These are phyloP conservation scores for Linepithema humile DNA, from an alignment of 1,140 invertebrate genomes.

Conservation along the genomic window DNA sequence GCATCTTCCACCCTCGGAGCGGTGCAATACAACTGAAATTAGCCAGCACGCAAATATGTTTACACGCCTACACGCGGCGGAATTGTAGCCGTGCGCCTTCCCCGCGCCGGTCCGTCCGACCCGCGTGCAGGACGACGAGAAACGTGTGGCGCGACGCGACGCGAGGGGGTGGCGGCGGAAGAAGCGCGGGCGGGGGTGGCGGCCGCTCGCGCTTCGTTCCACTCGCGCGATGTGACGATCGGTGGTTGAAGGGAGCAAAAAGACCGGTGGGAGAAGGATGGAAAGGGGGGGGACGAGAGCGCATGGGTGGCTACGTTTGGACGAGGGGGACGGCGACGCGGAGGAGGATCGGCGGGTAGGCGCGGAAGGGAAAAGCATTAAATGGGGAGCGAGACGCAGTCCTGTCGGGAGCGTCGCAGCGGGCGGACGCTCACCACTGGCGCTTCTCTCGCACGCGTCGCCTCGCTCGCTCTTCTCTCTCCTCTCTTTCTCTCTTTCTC, in stretches of 20 bases:
- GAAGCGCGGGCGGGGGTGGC: neutral
- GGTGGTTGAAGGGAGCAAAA: too few species aligned
- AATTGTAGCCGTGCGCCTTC: slow-evolving; percentile 18
- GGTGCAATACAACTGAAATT: slow-evolving; percentile 52
- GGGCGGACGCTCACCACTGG: slow-evolving; percentile 78
- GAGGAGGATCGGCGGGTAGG: slow-evolving; percentile 44
- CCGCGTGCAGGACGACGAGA: slow-evolving; percentile 25
- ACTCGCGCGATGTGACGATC: slow-evolving; percentile 40
- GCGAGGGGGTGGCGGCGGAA: neutral
- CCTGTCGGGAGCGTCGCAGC: slow-evolving; percentile 82
- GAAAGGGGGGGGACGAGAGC: slow-evolving; percentile 20
- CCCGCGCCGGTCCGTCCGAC: too few species aligned
- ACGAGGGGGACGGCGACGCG: slow-evolving; percentile 57
- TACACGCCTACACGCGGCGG: slow-evolving; percentile 50
- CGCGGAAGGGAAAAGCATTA: slow-evolving; percentile 72
- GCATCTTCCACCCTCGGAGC: neutral
- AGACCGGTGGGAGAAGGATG: slow-evolving; percentile 20
- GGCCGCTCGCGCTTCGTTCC: slow-evolving; percentile 41
- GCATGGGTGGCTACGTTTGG: slow-evolving; percentile 58
- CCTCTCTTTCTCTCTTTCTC: slow-evolving; percentile 21
- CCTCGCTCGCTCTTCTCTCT: slow-evolving; percentile 62
- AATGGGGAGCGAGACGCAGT: slow-evolving; percentile 80
- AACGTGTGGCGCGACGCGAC: slow-evolving; percentile 5
- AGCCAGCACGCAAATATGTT: slow-evolving; percentile 67
- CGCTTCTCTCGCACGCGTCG: slow-evolving; percentile 68